Percentiles rank a stretch among this genome's conserved stretches.
These are phyloP conservation scores for Acipenser ruthenus DNA, from an alignment of 2,797 vertebrate species.

Conservation along the genomic window DNA sequence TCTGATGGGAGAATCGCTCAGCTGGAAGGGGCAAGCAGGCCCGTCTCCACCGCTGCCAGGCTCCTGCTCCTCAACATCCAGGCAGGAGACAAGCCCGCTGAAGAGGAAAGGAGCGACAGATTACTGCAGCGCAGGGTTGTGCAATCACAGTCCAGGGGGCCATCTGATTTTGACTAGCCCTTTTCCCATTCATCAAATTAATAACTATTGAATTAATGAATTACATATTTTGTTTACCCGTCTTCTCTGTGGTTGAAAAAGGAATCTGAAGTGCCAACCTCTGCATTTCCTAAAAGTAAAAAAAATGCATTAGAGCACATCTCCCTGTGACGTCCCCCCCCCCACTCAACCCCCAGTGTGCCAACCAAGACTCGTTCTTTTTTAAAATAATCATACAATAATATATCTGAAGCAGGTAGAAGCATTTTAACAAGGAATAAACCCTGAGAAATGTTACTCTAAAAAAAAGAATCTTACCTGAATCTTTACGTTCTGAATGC, in stretches of 20 bases:
- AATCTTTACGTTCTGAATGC: conserved; percentile 33
- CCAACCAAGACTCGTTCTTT: too few species aligned
- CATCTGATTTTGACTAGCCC: conserved; percentile 2
- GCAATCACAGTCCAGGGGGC: conserved; percentile 7
- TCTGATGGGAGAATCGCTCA: conserved; percentile 55
- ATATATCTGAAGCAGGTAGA: too few species aligned
- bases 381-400: too few species aligned
- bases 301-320: background rate
- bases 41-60: conserved; percentile 6
- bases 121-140: conserved; percentile 9
- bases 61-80: background rate
- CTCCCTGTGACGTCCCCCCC: too few species aligned
- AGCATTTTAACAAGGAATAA: background rate
- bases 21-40: conserved; percentile 12
- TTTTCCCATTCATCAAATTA: background rate
- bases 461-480: conserved; percentile 23
- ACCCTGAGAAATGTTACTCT: background rate
- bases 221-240: conserved; percentile 28
- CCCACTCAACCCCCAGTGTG: too few species aligned
- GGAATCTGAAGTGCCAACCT: conserved; percentile 27
- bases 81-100: conserved; percentile 19
- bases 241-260: conserved; percentile 30
- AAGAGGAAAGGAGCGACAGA: background rate
- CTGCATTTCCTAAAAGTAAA: conserved; percentile 5
- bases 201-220: background rate